phyloP scores from a whole-genome alignment of 2,888 invertebrate species.

The Meteorus colon region DNA sequence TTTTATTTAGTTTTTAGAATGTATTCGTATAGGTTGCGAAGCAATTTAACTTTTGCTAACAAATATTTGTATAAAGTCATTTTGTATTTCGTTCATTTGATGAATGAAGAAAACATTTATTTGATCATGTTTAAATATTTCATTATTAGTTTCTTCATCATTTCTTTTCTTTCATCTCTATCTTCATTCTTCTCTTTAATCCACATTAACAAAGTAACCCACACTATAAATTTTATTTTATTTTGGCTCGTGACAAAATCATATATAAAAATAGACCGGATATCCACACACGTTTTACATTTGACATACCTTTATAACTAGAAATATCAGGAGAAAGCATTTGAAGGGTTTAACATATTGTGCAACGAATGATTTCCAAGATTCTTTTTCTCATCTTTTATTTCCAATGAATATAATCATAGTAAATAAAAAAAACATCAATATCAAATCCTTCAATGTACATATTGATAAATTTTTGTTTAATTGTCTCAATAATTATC shows the following conservation, averaged over 20 bases:
- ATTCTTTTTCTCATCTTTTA: background rate
- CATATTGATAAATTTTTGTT: background rate
- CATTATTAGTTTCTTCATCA: background rate
- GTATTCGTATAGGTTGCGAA: too few species aligned
- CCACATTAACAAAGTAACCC: background rate
- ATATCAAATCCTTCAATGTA: background rate
- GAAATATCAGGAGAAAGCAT: constrained; percentile 12
- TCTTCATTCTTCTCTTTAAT: background rate
- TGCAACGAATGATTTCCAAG: background rate
- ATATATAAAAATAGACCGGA: background rate
- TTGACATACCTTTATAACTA: background rate
- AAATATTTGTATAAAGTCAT: too few species aligned
- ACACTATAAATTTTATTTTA: background rate
- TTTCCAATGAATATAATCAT: background rate
- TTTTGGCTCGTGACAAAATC: background rate
- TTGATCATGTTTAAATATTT: too few species aligned
- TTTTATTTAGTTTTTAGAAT: too few species aligned
- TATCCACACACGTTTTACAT: background rate
- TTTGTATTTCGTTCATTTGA: too few species aligned
- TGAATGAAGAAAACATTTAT: too few species aligned
- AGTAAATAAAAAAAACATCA: background rate
- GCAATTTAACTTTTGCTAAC: too few species aligned
- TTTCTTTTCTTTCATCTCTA: background rate
- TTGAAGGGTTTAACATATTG: background rate
- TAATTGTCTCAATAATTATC: too few species aligned